phyloP scores from a whole-genome alignment of 2,888 invertebrate genomes.

The Camponotus fellah region DNA sequence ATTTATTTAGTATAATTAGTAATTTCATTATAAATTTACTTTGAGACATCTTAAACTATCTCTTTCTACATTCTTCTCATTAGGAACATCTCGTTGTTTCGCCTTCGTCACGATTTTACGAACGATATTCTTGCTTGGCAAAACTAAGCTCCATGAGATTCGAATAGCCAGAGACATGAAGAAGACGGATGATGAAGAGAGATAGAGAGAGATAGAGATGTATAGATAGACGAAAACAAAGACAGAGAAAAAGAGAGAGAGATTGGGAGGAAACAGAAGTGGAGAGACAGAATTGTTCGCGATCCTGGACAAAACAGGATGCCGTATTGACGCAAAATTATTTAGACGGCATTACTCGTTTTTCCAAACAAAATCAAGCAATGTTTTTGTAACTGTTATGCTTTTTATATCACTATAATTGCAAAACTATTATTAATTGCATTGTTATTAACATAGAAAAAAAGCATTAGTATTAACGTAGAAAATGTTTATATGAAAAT shows the following conservation, averaged over 20 bases:
- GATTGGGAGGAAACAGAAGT: not conserved
- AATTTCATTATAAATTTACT: not conserved
- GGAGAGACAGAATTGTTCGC: constrained; percentile 10
- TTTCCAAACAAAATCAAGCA: constrained; percentile 5
- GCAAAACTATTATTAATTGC: not conserved
- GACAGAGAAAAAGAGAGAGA: not conserved
- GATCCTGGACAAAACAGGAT: constrained; percentile 51
- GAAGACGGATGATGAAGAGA: not conserved
- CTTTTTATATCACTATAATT: not conserved
- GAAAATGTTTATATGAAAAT: not conserved
- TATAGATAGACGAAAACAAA: too few relatives aligned
- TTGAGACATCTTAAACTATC: not conserved
- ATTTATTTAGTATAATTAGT: not conserved
- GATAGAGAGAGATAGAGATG: not conserved
- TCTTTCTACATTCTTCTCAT: constrained; percentile 7
- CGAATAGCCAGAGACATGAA: constrained; percentile 55
- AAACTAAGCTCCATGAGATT: constrained; percentile 81
- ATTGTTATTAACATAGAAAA: not conserved
- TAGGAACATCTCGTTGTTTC: constrained; percentile 2
- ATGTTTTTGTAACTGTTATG: constrained; percentile 6
- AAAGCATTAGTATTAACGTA: not conserved
- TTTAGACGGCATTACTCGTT: constrained; percentile 72
- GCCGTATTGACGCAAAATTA: constrained; percentile 76
- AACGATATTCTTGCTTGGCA: constrained; percentile 64
- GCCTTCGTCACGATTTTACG: constrained; percentile 13